These are phyloP conservation scores for Pterocles burchelli DNA, from an alignment of 2,113 vertebrate genomes.

Conservation along the genomic window DNA sequence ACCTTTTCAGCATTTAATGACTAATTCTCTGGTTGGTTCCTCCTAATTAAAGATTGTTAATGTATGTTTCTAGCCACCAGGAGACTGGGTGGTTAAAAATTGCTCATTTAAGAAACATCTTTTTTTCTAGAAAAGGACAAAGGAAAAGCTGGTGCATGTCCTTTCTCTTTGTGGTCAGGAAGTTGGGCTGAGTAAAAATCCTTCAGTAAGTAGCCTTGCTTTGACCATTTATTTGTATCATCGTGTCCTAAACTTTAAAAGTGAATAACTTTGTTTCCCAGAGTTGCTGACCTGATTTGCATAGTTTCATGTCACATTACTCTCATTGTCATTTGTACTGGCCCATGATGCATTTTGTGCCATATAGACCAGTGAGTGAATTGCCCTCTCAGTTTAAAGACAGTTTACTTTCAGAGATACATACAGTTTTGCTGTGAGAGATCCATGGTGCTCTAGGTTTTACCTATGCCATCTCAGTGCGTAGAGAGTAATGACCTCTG, in stretches of 20 bases:
- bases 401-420: background rate
- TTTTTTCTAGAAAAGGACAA: constrained; percentile 89
- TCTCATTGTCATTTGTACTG: background rate
- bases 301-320: background rate
- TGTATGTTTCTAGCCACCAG: background rate
- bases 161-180: constrained; percentile 97
- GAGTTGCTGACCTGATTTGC: background rate
- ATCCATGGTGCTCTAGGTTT: background rate
- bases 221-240: background rate
- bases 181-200: constrained; percentile 97
- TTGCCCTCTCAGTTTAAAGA: background rate
- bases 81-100: background rate
- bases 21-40: background rate
- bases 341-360: background rate
- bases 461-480: background rate
- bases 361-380: background rate
- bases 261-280: background rate
- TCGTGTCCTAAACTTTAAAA: background rate
- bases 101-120: constrained; percentile 11
- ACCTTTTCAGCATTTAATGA: background rate
- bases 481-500: background rate
- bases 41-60: background rate
- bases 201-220: constrained; percentile 85
- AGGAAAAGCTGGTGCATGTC: constrained; percentile 96
- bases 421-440: background rate